These are phyloP conservation scores for Timema cristinae DNA, from an alignment of 2,888 invertebrate species.

Conservation along the genomic window DNA sequence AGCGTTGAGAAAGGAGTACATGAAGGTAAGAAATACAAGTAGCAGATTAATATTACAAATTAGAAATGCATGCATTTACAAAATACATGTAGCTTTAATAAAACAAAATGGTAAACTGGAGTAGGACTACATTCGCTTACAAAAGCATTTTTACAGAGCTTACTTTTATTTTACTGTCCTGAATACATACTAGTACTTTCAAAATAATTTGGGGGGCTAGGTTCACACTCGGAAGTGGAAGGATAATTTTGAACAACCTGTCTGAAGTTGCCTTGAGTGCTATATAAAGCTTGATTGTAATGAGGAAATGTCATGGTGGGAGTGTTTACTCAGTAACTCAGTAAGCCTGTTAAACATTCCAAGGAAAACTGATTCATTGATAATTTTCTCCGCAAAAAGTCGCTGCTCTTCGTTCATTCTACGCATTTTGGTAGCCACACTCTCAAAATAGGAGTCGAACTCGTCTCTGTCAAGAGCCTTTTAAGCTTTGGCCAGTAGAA, in stretches of 20 bases:
- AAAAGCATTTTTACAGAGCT: too few relatives aligned
- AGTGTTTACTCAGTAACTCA: neutral
- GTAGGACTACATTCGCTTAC: too few relatives aligned
- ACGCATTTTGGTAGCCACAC: neutral
- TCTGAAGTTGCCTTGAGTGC: neutral
- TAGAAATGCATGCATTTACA: too few relatives aligned
- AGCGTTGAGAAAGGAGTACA: too few relatives aligned
- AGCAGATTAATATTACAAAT: neutral
- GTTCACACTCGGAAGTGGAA: neutral
- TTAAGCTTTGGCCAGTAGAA: neutral
- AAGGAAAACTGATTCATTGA: neutral
- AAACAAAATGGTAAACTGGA: too few relatives aligned
- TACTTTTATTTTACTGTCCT: too few relatives aligned
- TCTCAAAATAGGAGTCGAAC: neutral
- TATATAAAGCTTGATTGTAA: neutral
- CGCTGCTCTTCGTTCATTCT: neutral
- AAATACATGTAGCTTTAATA: too few relatives aligned
- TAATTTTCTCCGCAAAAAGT: neutral
- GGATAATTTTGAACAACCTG: neutral
- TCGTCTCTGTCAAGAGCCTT: conserved; percentile 1
- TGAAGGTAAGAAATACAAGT: too few relatives aligned
- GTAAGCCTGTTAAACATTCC: neutral
- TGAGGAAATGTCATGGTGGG: neutral
- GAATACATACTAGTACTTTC: too few relatives aligned
- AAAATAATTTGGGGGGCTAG: too few relatives aligned